Evolutionary conservation across 2,888 invertebrate species (phyloP), one percentile per base, ranked within the genome.

Genomic region (Plusia festucae): DNA sequence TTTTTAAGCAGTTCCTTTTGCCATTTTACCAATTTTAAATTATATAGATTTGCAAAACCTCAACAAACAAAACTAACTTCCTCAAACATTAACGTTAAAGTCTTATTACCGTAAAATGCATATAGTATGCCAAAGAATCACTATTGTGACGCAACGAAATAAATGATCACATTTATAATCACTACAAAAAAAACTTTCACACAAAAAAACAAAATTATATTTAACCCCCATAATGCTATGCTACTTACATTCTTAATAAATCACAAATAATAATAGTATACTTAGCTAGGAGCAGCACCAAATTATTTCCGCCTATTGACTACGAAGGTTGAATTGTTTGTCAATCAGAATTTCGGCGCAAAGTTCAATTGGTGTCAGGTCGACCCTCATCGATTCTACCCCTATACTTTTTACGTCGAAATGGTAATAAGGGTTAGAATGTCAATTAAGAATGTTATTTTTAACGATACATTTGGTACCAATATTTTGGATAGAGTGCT

Each of bases 281-380:
- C n/a, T n/a, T n/a, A 62, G 16, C 24, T 24, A 46, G n/a, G 64
- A 57, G 53, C 20, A 53, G 4, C 3, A 61, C 71, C 71, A 20
- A 81, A 76, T 79, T 82, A 79, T 81, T 71, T 77, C 78, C 82
- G 77, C 72, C 70, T 62, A 71, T 81, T 77, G 67, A 62, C 71
- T 40, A 61, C 56, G 24, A 53, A 60, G 60, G 58, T 53, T 64
- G 46, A 68, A 76, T 68, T 55, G 68, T 62, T 65, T 49, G 74
- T 68, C 68, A 78, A 54, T 80, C 54, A 69, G 49, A 24, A 68
- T 60, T 30, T 46, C 16, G 44, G 44, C 5, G 22, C 64, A 49
- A 74, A 73, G 80, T 84, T 83, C 82, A 85, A 85, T 81, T 68
- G 81, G 81, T 83, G 85, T 85, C 84, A 83, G 83, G 67, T 69